These are phyloP conservation scores for Nasonia vitripennis DNA, from an alignment of 1,140 invertebrate genomes.

Conservation along the genomic window DNA sequence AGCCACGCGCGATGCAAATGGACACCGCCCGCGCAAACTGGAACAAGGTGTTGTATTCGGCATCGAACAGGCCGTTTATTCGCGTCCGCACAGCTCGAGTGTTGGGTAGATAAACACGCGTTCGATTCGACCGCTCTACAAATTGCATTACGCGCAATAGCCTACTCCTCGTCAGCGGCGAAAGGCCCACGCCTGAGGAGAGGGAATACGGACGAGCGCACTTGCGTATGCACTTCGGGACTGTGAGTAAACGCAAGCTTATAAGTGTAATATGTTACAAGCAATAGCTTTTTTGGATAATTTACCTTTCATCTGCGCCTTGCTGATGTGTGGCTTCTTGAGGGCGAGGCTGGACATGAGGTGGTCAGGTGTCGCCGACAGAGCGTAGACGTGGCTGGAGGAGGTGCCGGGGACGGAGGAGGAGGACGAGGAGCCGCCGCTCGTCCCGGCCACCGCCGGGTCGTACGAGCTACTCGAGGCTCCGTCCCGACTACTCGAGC, in stretches of 20 bases:
- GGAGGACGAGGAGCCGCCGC: not conserved
- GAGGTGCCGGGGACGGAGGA: slow-evolving; percentile 20
- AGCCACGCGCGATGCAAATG: no score
- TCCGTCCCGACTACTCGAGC: not conserved
- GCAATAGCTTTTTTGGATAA: not conserved
- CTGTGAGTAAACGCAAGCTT: no score
- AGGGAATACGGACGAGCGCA: not conserved
- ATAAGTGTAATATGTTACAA: no score
- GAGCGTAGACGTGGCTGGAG: slow-evolving; percentile 36
- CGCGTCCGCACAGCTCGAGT: not conserved
- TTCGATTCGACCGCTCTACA: not conserved
- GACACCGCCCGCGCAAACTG: not conserved
- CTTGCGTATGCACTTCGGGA: not conserved
- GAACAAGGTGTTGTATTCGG: not conserved
- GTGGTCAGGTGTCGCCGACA: slow-evolving; percentile 64
- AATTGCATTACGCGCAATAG: not conserved
- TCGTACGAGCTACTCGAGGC: slow-evolving; percentile 20
- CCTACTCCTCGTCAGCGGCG: no score
- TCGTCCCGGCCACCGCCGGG: not conserved
- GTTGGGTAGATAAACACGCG: not conserved
- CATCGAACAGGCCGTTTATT: not conserved
- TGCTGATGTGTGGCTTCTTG: slow-evolving; percentile 80
- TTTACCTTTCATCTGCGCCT: slow-evolving; percentile 84
- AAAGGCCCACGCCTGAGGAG: not conserved
- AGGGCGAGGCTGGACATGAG: slow-evolving; percentile 65